Base-by-base conservation (phyloP, 2,113 vertebrate genomes). In the Leucopternis melanops region DNA sequence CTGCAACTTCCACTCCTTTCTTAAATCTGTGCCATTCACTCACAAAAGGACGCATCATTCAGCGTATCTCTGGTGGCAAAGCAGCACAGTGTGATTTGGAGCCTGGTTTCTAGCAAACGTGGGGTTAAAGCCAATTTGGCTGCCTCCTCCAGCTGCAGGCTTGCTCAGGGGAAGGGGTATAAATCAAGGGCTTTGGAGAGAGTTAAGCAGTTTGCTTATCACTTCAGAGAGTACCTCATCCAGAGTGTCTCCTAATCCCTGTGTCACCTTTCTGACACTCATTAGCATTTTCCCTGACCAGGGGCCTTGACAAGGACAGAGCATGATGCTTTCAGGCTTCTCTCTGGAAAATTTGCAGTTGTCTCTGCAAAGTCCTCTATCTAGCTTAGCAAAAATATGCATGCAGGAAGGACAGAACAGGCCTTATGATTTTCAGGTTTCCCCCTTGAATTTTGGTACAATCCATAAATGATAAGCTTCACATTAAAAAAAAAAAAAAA, bases 31-130 rank as follows among this genome's bases (percentile, higher is more conserved):
- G 81, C 70, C 59, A 16, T n/a, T 73, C 44, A 4, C 70, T 52
- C 62, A 8, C 62, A 34, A 6, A 58, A 54, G 59, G 59, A 23
- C 1, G 0, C 54, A 31, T 13, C 23, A 1, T 11, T 54, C 73
- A n/a, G 67, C 0, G 0, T 9, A 11, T 10, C 47, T 32, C 42
- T 23, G 58, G 8, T 19, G 52, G 62, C 36, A 70, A 79, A 83
- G 40, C 40, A 58, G 36, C 38, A 15, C 3, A 0, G 15, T 1
- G n/a, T 0, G 4, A 26, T 29, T 6, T 4, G 5, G 44, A 65
- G 38, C 16, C 50, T 25, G 47, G 26, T 40, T 82, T 23, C 15
- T 15, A 38, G 58, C 7, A 36, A 81, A 63, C 3, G 18, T 44
- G 11, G 11, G 42, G 26, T 77, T 85, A 91, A 79, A 94, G 14